Base-by-base conservation (phyloP, 1,140 invertebrate species). In the Nasonia longicornis region DNA sequence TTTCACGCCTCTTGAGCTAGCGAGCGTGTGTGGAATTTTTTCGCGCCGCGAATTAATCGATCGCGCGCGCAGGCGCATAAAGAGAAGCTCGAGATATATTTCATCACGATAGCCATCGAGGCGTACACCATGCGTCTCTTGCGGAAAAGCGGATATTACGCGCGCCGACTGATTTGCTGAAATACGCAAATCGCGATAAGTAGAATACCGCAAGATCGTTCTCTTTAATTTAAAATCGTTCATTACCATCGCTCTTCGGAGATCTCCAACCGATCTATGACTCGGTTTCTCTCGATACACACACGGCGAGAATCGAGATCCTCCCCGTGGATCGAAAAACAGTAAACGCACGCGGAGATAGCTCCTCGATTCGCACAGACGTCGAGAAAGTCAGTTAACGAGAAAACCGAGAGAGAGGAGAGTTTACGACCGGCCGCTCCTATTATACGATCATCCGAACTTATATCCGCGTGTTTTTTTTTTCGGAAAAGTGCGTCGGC, bases 391-490 rank as follows among this genome's bases (percentile, higher is more conserved):
- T 70, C 42, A 38, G 11, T 52, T 70, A 77, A 77, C 48, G 77
- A 78, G 67, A 48, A 38, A 31, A 58, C 67, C n/a, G 26, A 22
- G 67, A 20, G 67, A 20, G 31, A 35, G 31, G 4, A 35, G 31
- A 71, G 70, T 78, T 78, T 78, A 78, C 77, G 77, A 78, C 7
- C 11, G 12, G 20, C 3, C 64, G 22, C 75, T 29, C 45, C 35
- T 67, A n/a, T 67, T 67, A 20, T 42, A 70, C 22, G 76, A 16
- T 52, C n/a, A n/a, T 35, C 38, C 63, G 64, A 52, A 26, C 45
- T 78, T 78, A 79, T 79, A 79, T 79, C 69, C 45, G 8, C 52
- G 52, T 58, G 26, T 58, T 16, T 58, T 67, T 31, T 67, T 31
- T 31, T 67, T 67, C 26, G 66, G 20, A 73, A 73, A 77, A 78